Evolutionary conservation across 2,113 vertebrate species (phyloP).

Genomic region (Meleagris gallopavo): DNA sequence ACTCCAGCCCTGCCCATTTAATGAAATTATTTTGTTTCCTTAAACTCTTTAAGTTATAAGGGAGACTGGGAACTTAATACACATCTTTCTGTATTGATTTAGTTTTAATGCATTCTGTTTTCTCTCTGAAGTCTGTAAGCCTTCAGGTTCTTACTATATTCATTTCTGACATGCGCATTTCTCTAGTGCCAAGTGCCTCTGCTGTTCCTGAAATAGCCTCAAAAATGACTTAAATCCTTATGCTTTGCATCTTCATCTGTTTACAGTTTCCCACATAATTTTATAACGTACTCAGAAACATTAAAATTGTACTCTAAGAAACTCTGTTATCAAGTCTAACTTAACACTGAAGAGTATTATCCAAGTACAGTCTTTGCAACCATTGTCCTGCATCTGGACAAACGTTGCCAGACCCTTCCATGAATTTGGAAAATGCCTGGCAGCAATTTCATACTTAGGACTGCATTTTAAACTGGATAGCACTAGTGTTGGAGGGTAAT

Average conservation of each 20-base stretch:
- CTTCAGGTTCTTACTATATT: slow-evolving; percentile 18
- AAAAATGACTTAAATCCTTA: slow-evolving; percentile 36
- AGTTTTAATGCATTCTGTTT: slow-evolving; percentile 42
- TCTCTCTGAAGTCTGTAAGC: slow-evolving; percentile 36
- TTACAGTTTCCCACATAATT: slow-evolving; percentile 2
- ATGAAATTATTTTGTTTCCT: slow-evolving; percentile 52
- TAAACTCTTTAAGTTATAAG: slow-evolving; percentile 36
- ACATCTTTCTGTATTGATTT: slow-evolving; percentile 15
- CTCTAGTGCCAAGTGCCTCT: not conserved
- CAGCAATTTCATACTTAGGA: not conserved
- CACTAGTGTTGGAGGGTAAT: not conserved
- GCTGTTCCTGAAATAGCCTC: slow-evolving; percentile 2
- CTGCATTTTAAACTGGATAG: not conserved
- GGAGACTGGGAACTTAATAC: slow-evolving; percentile 5
- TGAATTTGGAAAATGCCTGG: not conserved
- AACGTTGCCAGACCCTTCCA: not conserved
- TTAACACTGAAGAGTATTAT: not conserved
- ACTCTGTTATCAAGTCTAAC: not conserved
- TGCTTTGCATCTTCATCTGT: slow-evolving; percentile 9
- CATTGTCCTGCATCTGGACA: not conserved
- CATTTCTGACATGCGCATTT: slow-evolving; percentile 5
- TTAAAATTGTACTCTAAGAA: not conserved
- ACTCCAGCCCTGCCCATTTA: not conserved
- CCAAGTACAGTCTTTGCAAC: not conserved
- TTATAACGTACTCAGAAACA: not conserved